Percentiles rank a stretch among this genome's conserved stretches.
Evolutionary conservation across 1,140 invertebrate species (phyloP).

Genomic region (Trinorchestia longiramus): DNA sequence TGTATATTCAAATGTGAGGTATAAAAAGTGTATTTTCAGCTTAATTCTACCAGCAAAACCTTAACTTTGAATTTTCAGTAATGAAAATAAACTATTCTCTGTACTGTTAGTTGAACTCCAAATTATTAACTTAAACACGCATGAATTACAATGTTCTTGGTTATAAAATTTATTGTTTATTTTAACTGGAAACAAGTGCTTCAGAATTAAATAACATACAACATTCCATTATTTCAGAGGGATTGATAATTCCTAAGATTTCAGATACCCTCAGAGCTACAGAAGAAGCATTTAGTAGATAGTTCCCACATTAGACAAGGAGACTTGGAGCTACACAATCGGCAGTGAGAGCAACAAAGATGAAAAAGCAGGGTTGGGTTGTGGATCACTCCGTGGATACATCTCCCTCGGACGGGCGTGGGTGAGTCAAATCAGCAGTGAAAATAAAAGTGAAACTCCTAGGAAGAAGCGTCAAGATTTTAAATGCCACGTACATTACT

Average conservation of each 20-base stretch:
- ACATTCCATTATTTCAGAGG: background rate
- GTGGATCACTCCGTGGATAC: conserved; percentile 61
- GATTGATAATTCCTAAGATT: background rate
- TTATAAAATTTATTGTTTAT: no score
- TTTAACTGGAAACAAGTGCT: background rate
- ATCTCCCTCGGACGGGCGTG: background rate
- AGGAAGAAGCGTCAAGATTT: no score
- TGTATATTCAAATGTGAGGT: no score
- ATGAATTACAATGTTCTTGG: background rate
- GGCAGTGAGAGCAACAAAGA: background rate
- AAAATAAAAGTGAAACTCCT: background rate
- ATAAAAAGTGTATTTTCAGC: no score
- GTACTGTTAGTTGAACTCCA: background rate
- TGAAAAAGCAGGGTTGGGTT: background rate
- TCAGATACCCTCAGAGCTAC: background rate
- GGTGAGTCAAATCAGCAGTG: background rate
- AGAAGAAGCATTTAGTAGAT: background rate
- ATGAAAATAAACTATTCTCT: background rate
- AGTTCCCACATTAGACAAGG: background rate
- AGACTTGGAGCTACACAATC: no score
- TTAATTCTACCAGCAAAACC: no score
- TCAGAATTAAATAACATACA: background rate
- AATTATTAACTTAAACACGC: background rate
- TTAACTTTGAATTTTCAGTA: no score
- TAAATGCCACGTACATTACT: background rate